These are phyloP conservation scores for Hyposoter dolosus DNA, from an alignment of 2,888 invertebrate species.

Conservation along the genomic window DNA sequence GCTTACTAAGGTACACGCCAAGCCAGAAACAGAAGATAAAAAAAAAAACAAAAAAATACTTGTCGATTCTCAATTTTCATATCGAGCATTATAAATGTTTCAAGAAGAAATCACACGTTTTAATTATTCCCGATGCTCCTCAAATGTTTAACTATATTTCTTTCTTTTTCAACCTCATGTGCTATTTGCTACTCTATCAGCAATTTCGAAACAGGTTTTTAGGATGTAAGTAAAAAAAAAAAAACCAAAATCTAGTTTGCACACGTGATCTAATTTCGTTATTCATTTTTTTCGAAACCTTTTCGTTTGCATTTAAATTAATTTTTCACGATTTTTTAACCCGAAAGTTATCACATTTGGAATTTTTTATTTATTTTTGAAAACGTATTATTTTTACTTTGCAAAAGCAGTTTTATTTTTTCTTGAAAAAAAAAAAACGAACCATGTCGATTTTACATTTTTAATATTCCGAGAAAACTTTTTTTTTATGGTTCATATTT, in stretches of 20 bases:
- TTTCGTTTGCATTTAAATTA: neutral
- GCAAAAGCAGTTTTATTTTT: too few relatives aligned
- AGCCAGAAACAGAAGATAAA: constrained; percentile 76
- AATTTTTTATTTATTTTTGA: neutral
- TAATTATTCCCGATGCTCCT: constrained; percentile 27
- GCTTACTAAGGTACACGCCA: constrained; percentile 88
- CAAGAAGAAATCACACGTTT: neutral
- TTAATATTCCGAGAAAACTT: neutral
- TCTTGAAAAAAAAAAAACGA: too few relatives aligned
- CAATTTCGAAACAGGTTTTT: constrained; percentile 20
- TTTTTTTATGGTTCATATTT: neutral
- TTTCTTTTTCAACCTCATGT: constrained; percentile 24
- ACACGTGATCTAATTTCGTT: constrained; percentile 19
- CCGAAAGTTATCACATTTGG: neutral
- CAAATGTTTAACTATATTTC: constrained; percentile 22
- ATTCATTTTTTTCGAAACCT: neutral
- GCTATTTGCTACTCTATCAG: constrained; percentile 35
- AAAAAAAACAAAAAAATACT: neutral
- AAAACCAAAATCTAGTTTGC: constrained; percentile 7
- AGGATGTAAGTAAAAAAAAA: constrained; percentile 1
- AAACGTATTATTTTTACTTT: too few relatives aligned
- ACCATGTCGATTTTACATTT: neutral
- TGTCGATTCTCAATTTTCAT: neutral
- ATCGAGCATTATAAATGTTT: neutral
- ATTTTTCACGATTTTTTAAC: neutral